Conservation (phyloP, 2,888 invertebrate genomes). For the Metacarcinus magister region DNA sequence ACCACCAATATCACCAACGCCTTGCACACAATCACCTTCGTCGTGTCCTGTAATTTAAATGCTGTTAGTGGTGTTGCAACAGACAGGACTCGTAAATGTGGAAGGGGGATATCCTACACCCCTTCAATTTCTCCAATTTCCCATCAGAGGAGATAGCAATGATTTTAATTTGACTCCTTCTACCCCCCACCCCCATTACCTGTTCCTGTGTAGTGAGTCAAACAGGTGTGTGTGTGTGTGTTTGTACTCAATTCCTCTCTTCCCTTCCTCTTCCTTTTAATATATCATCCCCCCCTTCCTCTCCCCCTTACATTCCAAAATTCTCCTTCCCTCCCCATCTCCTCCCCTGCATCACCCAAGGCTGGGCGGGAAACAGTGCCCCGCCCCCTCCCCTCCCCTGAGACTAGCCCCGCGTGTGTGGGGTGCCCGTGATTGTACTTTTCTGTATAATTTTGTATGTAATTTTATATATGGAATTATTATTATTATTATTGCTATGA, state of each 20-base stretch:
- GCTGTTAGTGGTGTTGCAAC: no score
- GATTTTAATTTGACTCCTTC: no score
- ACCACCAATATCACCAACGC: not conserved
- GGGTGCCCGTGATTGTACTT: conserved; percentile 57
- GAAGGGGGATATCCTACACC: not conserved
- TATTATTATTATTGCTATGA: conserved; percentile 55
- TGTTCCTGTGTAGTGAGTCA: no score
- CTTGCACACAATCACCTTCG: not conserved
- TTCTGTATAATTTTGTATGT: conserved; percentile 76
- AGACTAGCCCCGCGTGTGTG: not conserved
- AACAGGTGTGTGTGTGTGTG: no score
- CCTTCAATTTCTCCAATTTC: no score
- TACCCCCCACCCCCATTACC: no score
- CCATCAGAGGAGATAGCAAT: no score
- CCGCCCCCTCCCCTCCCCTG: not conserved
- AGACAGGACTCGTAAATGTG: no score
- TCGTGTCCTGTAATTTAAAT: not conserved
- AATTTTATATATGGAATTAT: conserved; percentile 73
- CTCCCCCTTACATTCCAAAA: no score
- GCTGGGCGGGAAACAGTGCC: not conserved
- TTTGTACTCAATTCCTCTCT: no score
- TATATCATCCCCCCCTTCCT: not conserved
- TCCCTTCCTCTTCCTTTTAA: not conserved
- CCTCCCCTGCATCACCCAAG: not conserved
- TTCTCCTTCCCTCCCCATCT: not conserved